Evolutionary conservation across 2,797 vertebrate genomes (phyloP).

Genomic region (Poeciliopsis presidionis): DNA sequence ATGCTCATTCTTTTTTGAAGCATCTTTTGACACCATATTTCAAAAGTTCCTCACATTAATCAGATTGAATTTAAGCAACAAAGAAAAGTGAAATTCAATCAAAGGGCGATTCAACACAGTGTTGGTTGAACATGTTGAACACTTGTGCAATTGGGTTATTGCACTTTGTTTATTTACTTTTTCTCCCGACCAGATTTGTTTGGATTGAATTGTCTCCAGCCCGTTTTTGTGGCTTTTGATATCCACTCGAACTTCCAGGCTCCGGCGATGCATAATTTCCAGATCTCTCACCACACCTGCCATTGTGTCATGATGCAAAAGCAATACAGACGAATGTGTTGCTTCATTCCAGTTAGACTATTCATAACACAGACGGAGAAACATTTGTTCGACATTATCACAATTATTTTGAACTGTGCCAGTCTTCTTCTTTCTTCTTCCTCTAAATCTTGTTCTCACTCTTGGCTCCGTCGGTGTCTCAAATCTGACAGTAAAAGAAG

Average conservation of each 20-base stretch:
- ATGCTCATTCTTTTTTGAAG: no score
- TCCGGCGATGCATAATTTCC: neutral
- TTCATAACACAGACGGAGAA: constrained; percentile 1
- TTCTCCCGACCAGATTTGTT: neutral
- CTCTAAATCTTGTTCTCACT: constrained; percentile 24
- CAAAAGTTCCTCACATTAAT: neutral
- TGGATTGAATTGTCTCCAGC: neutral
- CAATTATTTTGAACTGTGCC: constrained; percentile 31
- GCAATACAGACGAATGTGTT: neutral
- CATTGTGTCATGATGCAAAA: constrained; percentile 11
- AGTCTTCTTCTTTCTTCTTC: constrained; percentile 1
- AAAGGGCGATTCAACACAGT: neutral
- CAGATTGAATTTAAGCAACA: neutral
- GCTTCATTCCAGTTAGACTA: constrained; percentile 24
- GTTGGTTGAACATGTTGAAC: neutral
- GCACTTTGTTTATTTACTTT: neutral
- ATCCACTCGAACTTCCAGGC: neutral
- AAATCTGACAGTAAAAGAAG: constrained; percentile 45
- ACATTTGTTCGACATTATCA: constrained; percentile 22
- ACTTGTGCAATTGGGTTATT: neutral
- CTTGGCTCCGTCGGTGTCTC: constrained; percentile 2
- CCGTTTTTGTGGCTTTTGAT: neutral
- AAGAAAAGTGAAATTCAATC: neutral
- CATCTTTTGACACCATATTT: neutral
- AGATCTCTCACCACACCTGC: neutral